Evolutionary conservation across 2,113 vertebrate species (phyloP).

Genomic region (Apeltes quadracus): DNA sequence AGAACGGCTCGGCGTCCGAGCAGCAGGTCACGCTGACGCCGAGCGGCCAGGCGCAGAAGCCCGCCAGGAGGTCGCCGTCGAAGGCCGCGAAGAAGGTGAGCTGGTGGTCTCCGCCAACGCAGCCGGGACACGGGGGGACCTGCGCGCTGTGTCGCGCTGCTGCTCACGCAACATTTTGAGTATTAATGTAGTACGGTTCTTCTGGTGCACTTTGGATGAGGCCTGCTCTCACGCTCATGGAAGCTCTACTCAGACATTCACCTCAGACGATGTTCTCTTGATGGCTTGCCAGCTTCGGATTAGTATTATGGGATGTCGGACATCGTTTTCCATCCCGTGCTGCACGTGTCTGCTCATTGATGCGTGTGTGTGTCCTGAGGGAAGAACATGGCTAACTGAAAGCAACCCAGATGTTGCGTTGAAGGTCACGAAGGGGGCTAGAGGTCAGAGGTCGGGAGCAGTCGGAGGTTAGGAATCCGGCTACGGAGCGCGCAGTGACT

Average conservation of each 20-base stretch:
- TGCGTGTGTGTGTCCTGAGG: conserved; percentile 17
- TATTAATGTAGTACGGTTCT: not conserved
- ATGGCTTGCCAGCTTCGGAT: conserved; percentile 44
- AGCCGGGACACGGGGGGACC: not conserved
- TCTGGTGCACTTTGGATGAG: not conserved
- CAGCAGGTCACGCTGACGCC: conserved; percentile 68
- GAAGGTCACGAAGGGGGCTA: conserved; percentile 17
- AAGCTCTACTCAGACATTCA: conserved; percentile 16
- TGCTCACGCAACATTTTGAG: not conserved
- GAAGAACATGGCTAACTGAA: conserved; percentile 25
- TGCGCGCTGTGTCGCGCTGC: not conserved
- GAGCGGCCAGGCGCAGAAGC: conserved; percentile 72
- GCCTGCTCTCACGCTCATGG: not conserved
- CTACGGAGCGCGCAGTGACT: conserved; percentile 12
- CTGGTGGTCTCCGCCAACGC: not conserved
- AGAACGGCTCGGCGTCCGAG: conserved; percentile 86
- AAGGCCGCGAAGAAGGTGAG: conserved; percentile 87
- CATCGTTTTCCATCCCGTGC: conserved; percentile 28
- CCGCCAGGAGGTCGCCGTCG: conserved; percentile 81
- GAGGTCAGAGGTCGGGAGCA: conserved; percentile 30
- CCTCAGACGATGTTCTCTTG: conserved; percentile 36
- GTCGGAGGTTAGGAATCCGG: conserved; percentile 30
- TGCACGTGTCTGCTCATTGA: conserved; percentile 1
- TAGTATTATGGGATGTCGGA: conserved; percentile 36
- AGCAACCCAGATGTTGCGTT: conserved; percentile 55